phyloP scores from a whole-genome alignment of 2,888 invertebrate genomes.

The Villa cingulata region DNA sequence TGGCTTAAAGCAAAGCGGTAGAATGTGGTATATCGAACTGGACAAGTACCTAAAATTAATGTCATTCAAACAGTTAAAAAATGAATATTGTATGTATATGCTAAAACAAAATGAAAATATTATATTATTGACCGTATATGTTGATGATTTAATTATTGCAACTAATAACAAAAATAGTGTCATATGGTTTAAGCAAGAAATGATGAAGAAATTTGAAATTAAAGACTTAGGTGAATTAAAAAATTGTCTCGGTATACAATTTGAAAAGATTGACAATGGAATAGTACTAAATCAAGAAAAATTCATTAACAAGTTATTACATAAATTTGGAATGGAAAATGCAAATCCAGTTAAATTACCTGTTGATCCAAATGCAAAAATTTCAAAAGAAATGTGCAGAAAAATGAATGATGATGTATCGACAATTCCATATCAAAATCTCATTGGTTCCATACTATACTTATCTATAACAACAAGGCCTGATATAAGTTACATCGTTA shows the following conservation, averaged over 20 bases:
- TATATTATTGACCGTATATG: not conserved
- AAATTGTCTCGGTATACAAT: not conserved
- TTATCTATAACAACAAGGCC: slow-evolving; percentile 13
- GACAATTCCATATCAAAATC: slow-evolving; percentile 9
- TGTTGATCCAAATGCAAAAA: not conserved
- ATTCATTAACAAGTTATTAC: not conserved
- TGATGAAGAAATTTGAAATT: not conserved
- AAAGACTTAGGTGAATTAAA: not conserved
- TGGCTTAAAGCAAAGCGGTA: too few species aligned
- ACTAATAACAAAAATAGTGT: not conserved
- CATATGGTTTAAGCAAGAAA: not conserved
- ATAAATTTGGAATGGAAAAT: not conserved
- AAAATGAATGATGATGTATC: not conserved
- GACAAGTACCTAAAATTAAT: too few species aligned
- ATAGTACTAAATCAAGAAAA: not conserved
- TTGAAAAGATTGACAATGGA: not conserved
- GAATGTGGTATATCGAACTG: too few species aligned
- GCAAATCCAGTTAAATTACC: not conserved
- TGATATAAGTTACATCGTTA: slow-evolving; percentile 11
- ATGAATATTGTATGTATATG: too few species aligned
- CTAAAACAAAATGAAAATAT: too few species aligned
- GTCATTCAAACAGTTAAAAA: too few species aligned
- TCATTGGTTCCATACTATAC: slow-evolving; percentile 15
- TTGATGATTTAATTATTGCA: not conserved
- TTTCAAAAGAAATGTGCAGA: not conserved